Percentiles rank a stretch among this genome's conserved stretches.
phyloP scores from a whole-genome alignment of 2,797 vertebrate genomes.

The Xenopus petersii region DNA sequence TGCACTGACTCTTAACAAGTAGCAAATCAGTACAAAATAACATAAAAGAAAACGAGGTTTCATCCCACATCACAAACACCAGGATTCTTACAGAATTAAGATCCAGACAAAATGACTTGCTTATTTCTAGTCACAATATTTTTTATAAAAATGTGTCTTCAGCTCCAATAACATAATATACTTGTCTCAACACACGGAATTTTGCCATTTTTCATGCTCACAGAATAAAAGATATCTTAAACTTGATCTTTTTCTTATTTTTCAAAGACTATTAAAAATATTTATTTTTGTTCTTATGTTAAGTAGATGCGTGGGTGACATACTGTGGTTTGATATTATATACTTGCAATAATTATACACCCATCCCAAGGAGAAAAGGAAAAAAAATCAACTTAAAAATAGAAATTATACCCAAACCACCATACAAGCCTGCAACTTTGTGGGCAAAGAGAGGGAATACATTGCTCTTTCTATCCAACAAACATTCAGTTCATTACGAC shows the following conservation, averaged over 20 bases:
- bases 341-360: neutral
- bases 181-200: too few species aligned
- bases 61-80: too few species aligned
- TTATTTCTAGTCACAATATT: too few species aligned
- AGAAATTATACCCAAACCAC: conserved; percentile 5
- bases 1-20: too few species aligned
- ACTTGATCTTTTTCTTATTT: neutral
- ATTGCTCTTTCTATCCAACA: too few species aligned
- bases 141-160: too few species aligned
- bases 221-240: conserved; percentile 57
- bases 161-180: too few species aligned
- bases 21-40: too few species aligned
- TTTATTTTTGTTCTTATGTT: too few species aligned
- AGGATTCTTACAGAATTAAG: too few species aligned
- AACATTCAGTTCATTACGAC: neutral
- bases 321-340: conserved; percentile 28
- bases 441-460: neutral
- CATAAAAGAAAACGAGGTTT: too few species aligned
- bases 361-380: conserved; percentile 3
- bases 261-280: conserved; percentile 55
- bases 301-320: conserved; percentile 28
- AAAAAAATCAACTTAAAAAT: neutral
- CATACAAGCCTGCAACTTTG: neutral
- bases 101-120: too few species aligned
- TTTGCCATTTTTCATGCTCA: conserved; percentile 63